Base-by-base conservation (phyloP, 2,113 vertebrate species). In the Oryzias woworae region DNA sequence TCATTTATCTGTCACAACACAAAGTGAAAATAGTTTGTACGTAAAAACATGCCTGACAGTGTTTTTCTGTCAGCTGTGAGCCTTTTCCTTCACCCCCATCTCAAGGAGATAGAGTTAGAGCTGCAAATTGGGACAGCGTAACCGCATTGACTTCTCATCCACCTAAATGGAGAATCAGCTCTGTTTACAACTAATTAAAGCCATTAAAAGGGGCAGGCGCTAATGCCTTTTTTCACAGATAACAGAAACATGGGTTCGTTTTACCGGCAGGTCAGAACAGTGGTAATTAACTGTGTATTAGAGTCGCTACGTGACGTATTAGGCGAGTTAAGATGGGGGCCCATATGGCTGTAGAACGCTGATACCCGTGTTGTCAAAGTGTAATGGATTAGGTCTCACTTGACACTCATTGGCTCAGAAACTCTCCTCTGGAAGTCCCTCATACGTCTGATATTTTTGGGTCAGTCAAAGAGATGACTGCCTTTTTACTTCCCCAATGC, bases 161-260 rank as follows among this genome's bases (percentile, higher is more conserved):
- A 82, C 69, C 90, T 87, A 84, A 74, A 77, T 44, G 70, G 70
- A 64, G 80, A 80, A 88, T 85, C 75, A 75, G 76, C 79, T 84
- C 62, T 57, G 58, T 90, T 88, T 85, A 83, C 75, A 53, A 84
- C 79, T 89, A 89, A 89, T 90, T 91, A 91, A 90, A 87, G 79
- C 78, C 71, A 77, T 88, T 89, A 87, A 80, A 80, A 53, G 75
- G 73, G 78, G 50, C 70, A 70, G 75, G 71, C 24, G 62, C 79
- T 90, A 84, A 87, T 87, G 71, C 74, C 44, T 70, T 86, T 82
- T 68, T 67, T 63, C 58, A 62, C 68, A 73, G 85, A 89, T 91
- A 87, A 85, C 62, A 69, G 82, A 76, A 74, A 71, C 75, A 74
- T 23, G 15, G 66, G 67, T 67, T 85, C 68, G 69, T 83, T 81